Percentiles rank a stretch among this genome's conserved stretches.
These are phyloP conservation scores for Limnephilus lunatus DNA, from an alignment of 2,888 invertebrate genomes.

Conservation along the genomic window DNA sequence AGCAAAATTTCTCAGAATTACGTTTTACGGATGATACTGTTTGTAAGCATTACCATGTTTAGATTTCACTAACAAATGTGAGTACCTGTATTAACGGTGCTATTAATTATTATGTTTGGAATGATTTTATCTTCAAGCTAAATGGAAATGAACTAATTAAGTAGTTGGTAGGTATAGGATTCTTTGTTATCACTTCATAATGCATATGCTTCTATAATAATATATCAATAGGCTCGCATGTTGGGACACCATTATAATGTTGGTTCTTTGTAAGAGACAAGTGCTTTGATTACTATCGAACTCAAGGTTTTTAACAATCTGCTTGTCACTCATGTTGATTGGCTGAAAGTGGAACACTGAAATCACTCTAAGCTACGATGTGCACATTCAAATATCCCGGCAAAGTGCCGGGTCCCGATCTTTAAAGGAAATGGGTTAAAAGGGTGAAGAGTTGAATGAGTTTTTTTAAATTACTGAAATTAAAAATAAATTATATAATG, in stretches of 20 bases:
- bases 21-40: too few species aligned
- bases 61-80: too few species aligned
- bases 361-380: neutral
- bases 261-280: neutral
- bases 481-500: neutral
- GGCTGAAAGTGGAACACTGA: neutral
- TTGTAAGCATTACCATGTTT: too few species aligned
- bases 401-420: neutral
- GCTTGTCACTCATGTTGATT: neutral
- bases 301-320: neutral
- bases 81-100: too few species aligned
- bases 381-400: neutral
- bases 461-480: too few species aligned
- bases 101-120: too few species aligned
- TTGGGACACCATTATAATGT: neutral
- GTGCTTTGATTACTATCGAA: neutral
- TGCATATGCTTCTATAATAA: too few species aligned
- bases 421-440: neutral
- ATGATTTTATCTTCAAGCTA: too few species aligned
- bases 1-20: too few species aligned
- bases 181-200: too few species aligned
- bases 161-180: too few species aligned
- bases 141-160: too few species aligned
- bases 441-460: neutral
- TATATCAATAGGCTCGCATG: neutral